Evolutionary conservation across 1,140 invertebrate genomes (phyloP), one percentile per base, ranked within the genome.

Genomic region (Fragariocoptes setiger): DNA sequence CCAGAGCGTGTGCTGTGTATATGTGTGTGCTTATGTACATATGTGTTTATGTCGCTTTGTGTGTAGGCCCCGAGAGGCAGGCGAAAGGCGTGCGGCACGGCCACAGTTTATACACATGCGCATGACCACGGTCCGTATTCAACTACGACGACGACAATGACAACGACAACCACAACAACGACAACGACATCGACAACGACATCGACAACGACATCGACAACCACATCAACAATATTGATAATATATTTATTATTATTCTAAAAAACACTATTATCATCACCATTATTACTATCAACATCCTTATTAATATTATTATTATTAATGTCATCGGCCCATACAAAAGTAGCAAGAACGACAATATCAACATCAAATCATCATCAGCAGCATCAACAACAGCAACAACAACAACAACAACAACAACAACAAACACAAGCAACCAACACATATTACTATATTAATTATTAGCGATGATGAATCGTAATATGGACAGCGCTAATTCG

Each of bases 341-440:
- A 8, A 31, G 8, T n/a, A 31, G 8, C 25, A n/a, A 31, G n/a
- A 8, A 31, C n/a, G 25, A 31, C 8, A 8, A n/a, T 8, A 8
- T 31, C 25, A 31, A 31, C 25, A 31, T 8, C 8, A 8, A n/a
- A n/a, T 8, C 25, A 8, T 31, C 8, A 31, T n/a, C 25, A 31
- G 25, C n/a, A 8, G 8, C 25, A 42, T 40, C 19, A 42, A 15
- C 41, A 42, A 22, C 8, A 41, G 20, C 14, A 41, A 14, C 19
- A 41, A 37, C 19, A 41, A 37, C 37, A 41, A 41, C 40, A 41
- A 37, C 40, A 41, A 38, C 37, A 38, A 18, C 40, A 41, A 37
- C 20, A 41, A 3, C n/a, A 35, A n/a, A 21, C n/a, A 17, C 19
- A 15, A 15, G 14, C 19, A 38, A 15, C 37, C 14, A 15, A 19